Conservation (phyloP, 2,888 invertebrate species). For the Globia sparganii region DNA sequence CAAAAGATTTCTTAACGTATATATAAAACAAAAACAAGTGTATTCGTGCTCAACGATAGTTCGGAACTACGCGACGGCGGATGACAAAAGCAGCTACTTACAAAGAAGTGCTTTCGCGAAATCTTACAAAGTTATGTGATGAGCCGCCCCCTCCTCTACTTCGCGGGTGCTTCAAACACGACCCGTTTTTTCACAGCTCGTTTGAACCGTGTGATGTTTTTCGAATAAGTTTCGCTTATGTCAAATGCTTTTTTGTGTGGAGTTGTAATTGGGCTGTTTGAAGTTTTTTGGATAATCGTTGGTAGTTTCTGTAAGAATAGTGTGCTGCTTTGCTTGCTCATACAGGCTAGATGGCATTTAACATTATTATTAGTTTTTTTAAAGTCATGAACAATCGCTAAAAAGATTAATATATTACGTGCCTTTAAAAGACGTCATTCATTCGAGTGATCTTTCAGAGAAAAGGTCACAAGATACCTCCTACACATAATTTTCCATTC, state of each 20-base stretch:
- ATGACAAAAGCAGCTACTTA: conserved; percentile 74
- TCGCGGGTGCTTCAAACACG: conserved; percentile 72
- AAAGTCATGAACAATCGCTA: neutral
- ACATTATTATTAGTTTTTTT: no score
- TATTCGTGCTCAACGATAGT: conserved; percentile 73
- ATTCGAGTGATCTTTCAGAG: neutral
- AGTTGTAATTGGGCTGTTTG: conserved; percentile 40
- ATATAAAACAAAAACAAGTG: conserved; percentile 65
- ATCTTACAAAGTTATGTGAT: conserved; percentile 78
- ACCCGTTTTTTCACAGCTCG: conserved; percentile 72
- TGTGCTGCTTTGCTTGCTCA: neutral
- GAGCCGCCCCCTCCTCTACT: conserved; percentile 62
- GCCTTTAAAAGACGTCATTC: neutral
- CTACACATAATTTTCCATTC: conserved; percentile 2
- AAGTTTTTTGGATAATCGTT: conserved; percentile 9
- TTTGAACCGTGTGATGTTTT: conserved; percentile 66
- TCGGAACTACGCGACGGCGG: conserved; percentile 69
- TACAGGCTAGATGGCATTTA: no score
- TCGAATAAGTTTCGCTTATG: conserved; percentile 55
- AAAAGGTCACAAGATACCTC: neutral
- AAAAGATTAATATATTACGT: neutral
- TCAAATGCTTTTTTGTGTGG: conserved; percentile 36
- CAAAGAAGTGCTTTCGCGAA: conserved; percentile 74
- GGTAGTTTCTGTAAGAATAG: neutral
- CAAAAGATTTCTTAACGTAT: conserved; percentile 60